Evolutionary conservation across 2,797 vertebrate species (phyloP), one percentile per base, ranked within the genome.

Genomic region (Danio aesculapii): DNA sequence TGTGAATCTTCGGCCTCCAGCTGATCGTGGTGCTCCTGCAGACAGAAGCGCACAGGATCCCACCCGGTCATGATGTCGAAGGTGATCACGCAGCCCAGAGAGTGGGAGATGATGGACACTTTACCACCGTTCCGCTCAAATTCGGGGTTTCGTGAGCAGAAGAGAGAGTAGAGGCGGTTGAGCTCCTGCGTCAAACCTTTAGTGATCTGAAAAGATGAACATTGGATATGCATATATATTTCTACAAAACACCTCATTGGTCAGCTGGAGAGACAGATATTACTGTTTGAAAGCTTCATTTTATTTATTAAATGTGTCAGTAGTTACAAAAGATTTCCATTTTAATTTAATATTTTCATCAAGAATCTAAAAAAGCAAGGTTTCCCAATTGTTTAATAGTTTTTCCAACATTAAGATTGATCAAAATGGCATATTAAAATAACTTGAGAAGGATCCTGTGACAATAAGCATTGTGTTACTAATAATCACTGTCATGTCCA

Each of bases 31-130:
- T 97, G 95, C 81, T 98, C 95, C 86, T 98, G 97, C 83, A 97
- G 95, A 6, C 97, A 97, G 69, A 99, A 96, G 62, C 94, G 93
- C 74, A 98, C 95, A 0, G 98, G 98, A 86, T 99, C 97, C 98
- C 98, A 99, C 73, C 98, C 98, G 0, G 96, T 99, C 96, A 99
- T 98, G 90, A 99, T 99, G 91, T 99, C 98, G 0, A 98, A 99
- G 61, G 98, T 96, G 88, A 99, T 99, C 86, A 99, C 98, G 6
- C 98, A 99, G 79, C 98, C 98, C 69, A 99, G 93, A 0, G 98
- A 99, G 88, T 99, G 98, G 11, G 98, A 98, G 87, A 99, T 96
- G 11, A 99, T 96, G 8, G 98, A 99, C 68, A 99, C 97, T 87
- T 98, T 98, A 44, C 98, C 97, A 30, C 96, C 96, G 16, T 92